phyloP scores from a whole-genome alignment of 2,113 vertebrate genomes.

The Lepisosteus oculatus region DNA sequence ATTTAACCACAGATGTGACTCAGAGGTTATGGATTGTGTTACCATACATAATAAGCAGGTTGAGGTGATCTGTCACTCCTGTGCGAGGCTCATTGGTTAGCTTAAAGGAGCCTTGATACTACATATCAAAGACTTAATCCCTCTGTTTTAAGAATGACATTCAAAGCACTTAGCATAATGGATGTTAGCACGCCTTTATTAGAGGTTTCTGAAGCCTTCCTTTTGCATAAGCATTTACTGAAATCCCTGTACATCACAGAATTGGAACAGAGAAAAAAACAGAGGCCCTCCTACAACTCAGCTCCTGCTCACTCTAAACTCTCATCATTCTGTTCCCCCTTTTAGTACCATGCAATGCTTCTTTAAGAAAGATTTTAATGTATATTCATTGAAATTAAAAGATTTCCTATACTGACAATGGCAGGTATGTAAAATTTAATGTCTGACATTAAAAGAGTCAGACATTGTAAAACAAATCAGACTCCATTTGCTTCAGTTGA shows the following conservation, averaged over 20 bases:
- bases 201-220: slow-evolving; percentile 17
- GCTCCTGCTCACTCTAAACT: neutral
- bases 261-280: neutral
- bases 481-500: too few relatives aligned
- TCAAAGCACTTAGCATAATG: slow-evolving; percentile 29
- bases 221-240: slow-evolving; percentile 7
- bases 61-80: slow-evolving; percentile 3
- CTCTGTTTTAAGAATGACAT: slow-evolving; percentile 32
- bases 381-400: too few relatives aligned
- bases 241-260: neutral
- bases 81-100: slow-evolving; percentile 12
- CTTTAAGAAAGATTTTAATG: too few relatives aligned
- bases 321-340: neutral
- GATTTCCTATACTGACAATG: too few relatives aligned
- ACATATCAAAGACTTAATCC: slow-evolving; percentile 28
- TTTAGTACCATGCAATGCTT: neutral
- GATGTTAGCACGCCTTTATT: slow-evolving; percentile 30
- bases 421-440: too few relatives aligned
- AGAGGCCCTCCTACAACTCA: neutral
- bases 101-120: slow-evolving; percentile 19
- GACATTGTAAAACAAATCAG: too few relatives aligned
- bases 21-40: slow-evolving; percentile 19
- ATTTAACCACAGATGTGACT: slow-evolving; percentile 25
- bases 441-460: too few relatives aligned
- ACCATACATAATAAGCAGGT: neutral